Base-by-base conservation (phyloP, 2,888 invertebrate genomes). In the Drosophila subquinaria region DNA sequence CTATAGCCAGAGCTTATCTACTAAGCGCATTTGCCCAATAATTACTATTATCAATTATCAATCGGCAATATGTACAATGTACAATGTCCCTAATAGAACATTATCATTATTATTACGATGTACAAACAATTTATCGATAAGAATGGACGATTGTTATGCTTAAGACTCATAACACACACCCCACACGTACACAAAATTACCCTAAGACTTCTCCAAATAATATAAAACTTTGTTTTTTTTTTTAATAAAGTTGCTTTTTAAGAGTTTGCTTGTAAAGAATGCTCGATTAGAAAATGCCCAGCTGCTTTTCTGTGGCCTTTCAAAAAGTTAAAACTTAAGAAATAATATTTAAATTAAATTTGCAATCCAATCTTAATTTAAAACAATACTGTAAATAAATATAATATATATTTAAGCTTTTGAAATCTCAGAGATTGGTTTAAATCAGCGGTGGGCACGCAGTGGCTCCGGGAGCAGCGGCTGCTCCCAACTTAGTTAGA, bases 11-110 rank as follows among this genome's bases (percentile, higher is more conserved):
- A 27, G 82, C 77, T 86, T 86, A 88, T 84, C 86, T 61, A 45
- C 62, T 67, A 74, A 82, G 72, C 86, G 62, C 73, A 76, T 82
- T 82, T 88, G 65, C 71, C 73, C 70, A 86, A 82, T 69, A 77
- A 80, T 76, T 80, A 57, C 56, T 69, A 70, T 78, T 75, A 88
- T 82, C 83, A 85, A 77, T 50, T 52, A 66, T 53, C 69, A 67
- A 71, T 79, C 59, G 68, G 62, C 56, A 70, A 70, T 56, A 71
- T 57, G 67, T 79, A 71, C 70, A 73, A 62, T 55, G 51, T 57
- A 57, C 62, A 68, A 59, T 59, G 59, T 56, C 63, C 73, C 61
- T 51, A 61, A 47, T 30, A 57, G 27, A 69, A 36, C 56, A 61
- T 50, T 63, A 52, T 75, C 38, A 50, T 59, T 47, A 47, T 23